Percentiles rank a stretch among this genome's conserved stretches.
phyloP scores from a whole-genome alignment of 1,140 invertebrate genomes.

The Lethrus apterus region DNA sequence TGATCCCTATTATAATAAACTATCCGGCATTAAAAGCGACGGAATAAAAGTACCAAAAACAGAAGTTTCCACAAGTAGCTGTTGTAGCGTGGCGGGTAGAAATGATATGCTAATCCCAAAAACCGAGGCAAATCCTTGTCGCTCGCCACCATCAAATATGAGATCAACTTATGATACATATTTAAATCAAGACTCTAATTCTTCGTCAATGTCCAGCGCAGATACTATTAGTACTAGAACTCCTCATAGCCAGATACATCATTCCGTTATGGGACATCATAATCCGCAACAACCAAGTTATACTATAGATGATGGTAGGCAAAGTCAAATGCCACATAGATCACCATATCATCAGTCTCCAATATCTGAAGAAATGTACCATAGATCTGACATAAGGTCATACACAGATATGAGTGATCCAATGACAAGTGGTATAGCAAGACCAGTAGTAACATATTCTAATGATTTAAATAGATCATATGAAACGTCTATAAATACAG shows the following conservation, averaged over 20 bases:
- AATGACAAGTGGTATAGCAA: constrained; percentile 43
- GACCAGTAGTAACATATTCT: constrained; percentile 56
- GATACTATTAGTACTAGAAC: constrained; percentile 49
- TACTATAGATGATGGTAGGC: constrained; percentile 40
- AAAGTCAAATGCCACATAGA: constrained; percentile 50
- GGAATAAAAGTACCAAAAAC: constrained; percentile 46
- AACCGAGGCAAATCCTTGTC: constrained; percentile 45
- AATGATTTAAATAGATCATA: constrained; percentile 47
- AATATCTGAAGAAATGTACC: constrained; percentile 48
- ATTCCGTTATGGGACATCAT: constrained; percentile 31
- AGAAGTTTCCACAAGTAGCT: constrained; percentile 45
- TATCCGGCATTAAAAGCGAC: constrained; percentile 17
- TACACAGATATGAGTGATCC: constrained; percentile 46
- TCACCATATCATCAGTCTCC: constrained; percentile 56
- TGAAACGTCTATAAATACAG: constrained; percentile 42
- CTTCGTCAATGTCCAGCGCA: constrained; percentile 64
- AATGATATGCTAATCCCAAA: constrained; percentile 59
- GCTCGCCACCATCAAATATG: constrained; percentile 45
- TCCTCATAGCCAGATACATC: constrained; percentile 36
- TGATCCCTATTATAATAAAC: constrained; percentile 17
- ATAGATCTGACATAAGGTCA: constrained; percentile 40
- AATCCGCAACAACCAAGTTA: constrained; percentile 43
- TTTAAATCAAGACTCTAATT: constrained; percentile 62
- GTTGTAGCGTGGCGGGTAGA: constrained; percentile 41
- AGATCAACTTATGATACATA: constrained; percentile 53